These are phyloP conservation scores for Hymenochirus boettgeri DNA, from an alignment of 2,113 vertebrate genomes.

Conservation along the genomic window DNA sequence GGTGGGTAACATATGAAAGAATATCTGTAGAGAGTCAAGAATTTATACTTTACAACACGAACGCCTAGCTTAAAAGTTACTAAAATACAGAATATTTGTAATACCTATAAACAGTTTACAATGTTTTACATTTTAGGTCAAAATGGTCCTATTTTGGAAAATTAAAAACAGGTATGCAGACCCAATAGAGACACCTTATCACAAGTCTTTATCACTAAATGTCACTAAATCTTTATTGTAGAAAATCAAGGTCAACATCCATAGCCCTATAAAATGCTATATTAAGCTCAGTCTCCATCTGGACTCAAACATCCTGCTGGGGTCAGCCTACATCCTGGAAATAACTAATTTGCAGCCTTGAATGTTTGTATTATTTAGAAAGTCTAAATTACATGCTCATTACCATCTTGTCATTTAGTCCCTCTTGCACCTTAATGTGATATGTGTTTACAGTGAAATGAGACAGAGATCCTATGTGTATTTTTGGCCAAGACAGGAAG, in stretches of 20 bases:
- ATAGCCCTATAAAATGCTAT: background rate
- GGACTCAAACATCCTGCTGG: background rate
- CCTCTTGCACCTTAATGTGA: conserved; percentile 2
- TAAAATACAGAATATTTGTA: too few relatives aligned
- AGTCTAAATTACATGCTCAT: conserved; percentile 24
- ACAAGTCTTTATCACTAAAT: too few relatives aligned
- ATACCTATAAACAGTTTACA: too few relatives aligned
- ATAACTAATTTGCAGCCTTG: conserved; percentile 23
- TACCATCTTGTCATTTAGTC: conserved; percentile 18
- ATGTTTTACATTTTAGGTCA: too few relatives aligned
- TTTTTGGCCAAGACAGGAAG: background rate
- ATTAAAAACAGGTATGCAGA: background rate
- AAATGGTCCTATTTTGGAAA: too few relatives aligned
- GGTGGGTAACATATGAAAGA: too few relatives aligned
- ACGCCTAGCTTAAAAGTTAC: too few relatives aligned
- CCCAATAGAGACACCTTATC: background rate
- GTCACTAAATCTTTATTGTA: too few relatives aligned
- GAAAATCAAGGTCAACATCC: too few relatives aligned
- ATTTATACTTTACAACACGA: too few relatives aligned
- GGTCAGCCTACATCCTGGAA: conserved; percentile 13
- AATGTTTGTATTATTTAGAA: conserved; percentile 27
- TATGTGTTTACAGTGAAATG: conserved; percentile 18
- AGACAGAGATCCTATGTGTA: conserved; percentile 1
- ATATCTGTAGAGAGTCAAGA: too few relatives aligned
- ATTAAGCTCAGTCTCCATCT: background rate